Base-by-base conservation (phyloP, 1,140 invertebrate species). In the Lordiphosa stackelbergi region DNA sequence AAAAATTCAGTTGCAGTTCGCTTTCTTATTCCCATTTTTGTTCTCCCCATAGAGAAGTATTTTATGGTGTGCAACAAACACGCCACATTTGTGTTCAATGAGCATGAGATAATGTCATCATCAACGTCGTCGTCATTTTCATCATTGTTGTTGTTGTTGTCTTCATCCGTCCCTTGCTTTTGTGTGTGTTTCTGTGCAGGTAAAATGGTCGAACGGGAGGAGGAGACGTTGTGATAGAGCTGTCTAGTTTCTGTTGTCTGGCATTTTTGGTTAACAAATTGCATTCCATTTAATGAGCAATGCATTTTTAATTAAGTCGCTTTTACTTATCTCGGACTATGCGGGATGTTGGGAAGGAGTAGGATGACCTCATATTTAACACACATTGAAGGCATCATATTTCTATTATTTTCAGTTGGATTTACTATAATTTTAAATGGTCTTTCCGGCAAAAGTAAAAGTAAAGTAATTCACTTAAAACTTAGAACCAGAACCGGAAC, bases 1-100 rank as follows among this genome's bases (percentile, higher is more conserved):
- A 48, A 46, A 45, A 28, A 48, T 36, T 52, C 16, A 56, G 16
- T 34, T 19, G 7, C 22, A 24, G 19, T 11, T 12, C 36, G 43
- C 34, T 13, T 22, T 36, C 4, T 11, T 7, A 28, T 55, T 28
- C 56, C 6, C 16, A 38, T 48, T n/a, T 42, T 51, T 16, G 53
- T n/a, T 22, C 34, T 24, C 11, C 19, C 34, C 57, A 53, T 59
- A 52, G 51, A 38, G 51, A 40, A 36, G 28, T 49, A 42, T 41
- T 77, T 83, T 83, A 68, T 78, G 75, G 62, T 59, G 71, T 77
- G 68, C 69, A 73, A 68, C 68, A 72, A 77, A 79, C 64, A 83
- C 77, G 75, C 68, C 77, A 81, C 75, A 83, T 81, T 81, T 83
- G 77, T 68, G 66, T 83, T 83, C 75, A 81, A 83, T 81, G 75